A percentile compares a stretch with the other conserved stretches of the same genome.
Conservation (phyloP, 2,797 vertebrate genomes). For the Lates japonicus region DNA sequence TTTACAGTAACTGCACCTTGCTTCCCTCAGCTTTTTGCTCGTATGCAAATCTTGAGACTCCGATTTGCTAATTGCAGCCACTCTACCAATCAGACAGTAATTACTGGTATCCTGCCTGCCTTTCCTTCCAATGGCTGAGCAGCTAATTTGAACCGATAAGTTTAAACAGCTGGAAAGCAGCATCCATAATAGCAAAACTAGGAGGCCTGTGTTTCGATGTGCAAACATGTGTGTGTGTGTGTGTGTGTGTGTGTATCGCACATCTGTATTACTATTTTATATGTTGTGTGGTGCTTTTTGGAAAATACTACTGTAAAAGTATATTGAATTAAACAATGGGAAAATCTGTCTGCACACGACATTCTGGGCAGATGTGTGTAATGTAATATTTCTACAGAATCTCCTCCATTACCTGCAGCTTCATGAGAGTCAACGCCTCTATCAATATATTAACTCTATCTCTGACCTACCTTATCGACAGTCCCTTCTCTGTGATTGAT, state of each 20-base stretch:
- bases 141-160: conserved; percentile 89
- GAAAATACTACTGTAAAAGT: conserved; percentile 57
- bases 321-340: conserved; percentile 60
- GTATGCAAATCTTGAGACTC: conserved; percentile 78
- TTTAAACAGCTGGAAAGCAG: conserved; percentile 89
- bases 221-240: conserved; percentile 57
- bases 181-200: conserved; percentile 80
- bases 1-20: conserved; percentile 52
- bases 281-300: conserved; percentile 55
- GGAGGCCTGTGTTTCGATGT: conserved; percentile 65
- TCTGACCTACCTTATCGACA: conserved; percentile 64
- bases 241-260: conserved; percentile 41
- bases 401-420: conserved; percentile 22
- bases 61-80: conserved; percentile 88
- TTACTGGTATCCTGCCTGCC: conserved; percentile 91
- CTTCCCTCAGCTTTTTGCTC: conserved; percentile 61
- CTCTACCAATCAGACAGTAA: conserved; percentile 91
- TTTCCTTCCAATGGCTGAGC: conserved; percentile 89
- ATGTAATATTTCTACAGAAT: conserved; percentile 52
- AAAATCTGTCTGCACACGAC: conserved; percentile 55
- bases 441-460: conserved; percentile 65
- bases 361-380: conserved; percentile 29
- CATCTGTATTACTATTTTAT: conserved; percentile 59
- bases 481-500: conserved; percentile 77
- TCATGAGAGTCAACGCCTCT: conserved; percentile 32